Evolutionary conservation across 2,797 vertebrate species (phyloP).

Genomic region (Cossypha dichroa): DNA sequence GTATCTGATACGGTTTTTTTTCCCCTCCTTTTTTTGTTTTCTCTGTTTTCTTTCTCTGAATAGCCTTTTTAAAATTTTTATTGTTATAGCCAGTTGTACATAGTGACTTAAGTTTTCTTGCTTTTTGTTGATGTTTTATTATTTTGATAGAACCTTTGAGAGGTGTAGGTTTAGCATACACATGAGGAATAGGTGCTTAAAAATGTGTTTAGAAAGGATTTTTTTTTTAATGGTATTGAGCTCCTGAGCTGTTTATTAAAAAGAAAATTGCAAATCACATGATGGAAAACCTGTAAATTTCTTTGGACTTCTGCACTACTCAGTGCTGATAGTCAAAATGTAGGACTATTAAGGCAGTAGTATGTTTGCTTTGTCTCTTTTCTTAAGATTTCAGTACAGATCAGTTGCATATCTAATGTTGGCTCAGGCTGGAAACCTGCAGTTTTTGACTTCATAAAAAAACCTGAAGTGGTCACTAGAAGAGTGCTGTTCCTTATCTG

Average conservation of each 20-base stretch:
- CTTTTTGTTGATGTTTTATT: background rate
- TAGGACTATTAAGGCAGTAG: background rate
- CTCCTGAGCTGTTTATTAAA: background rate
- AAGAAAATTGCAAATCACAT: background rate
- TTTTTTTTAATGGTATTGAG: background rate
- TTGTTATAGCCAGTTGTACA: background rate
- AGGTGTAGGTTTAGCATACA: background rate
- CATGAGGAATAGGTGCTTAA: background rate
- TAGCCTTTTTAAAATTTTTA: background rate
- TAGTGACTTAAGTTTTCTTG: background rate
- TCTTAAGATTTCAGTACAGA: background rate
- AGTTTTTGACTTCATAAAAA: background rate
- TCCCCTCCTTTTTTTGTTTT: accelerated
- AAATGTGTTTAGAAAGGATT: background rate
- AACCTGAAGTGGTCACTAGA: background rate
- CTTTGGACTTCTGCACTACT: background rate
- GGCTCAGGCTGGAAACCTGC: background rate
- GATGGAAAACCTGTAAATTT: background rate
- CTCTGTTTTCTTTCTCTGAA: background rate
- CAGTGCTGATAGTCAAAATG: background rate
- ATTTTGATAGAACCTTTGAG: background rate
- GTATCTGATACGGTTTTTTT: background rate
- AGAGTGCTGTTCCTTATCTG: background rate
- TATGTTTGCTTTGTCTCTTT: background rate
- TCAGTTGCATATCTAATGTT: background rate